Conservation (phyloP, 1,140 invertebrate species). For the Ostrea denselamellosa region DNA sequence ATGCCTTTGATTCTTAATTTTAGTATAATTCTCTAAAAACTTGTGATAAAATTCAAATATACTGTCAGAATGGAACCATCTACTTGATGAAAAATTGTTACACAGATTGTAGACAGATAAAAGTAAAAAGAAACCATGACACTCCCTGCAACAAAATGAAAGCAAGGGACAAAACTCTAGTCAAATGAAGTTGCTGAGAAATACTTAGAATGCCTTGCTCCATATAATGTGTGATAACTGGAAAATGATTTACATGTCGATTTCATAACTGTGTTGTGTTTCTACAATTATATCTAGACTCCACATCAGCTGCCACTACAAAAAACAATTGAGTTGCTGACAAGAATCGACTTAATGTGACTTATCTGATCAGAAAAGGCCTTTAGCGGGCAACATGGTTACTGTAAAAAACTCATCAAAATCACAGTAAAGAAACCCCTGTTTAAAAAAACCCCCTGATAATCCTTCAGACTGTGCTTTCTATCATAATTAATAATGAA, state of each 20-base stretch:
- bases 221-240: slow-evolving; percentile 28
- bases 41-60: not conserved
- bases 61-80: slow-evolving; percentile 15
- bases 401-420: slow-evolving; percentile 38
- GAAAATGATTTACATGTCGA: slow-evolving; percentile 32
- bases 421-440: not conserved
- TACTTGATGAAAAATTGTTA: not conserved
- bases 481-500: slow-evolving; percentile 40
- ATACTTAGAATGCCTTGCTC: not conserved
- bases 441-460: not conserved
- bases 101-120: not conserved
- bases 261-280: slow-evolving; percentile 31
- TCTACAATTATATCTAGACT: slow-evolving; percentile 27
- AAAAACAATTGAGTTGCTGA: slow-evolving; percentile 32
- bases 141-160: not conserved
- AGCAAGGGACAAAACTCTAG: not conserved
- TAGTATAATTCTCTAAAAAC: not conserved
- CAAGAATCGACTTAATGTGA: slow-evolving; percentile 26
- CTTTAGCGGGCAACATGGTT: slow-evolving; percentile 38
- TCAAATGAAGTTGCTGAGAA: not conserved
- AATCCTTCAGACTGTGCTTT: slow-evolving; percentile 8
- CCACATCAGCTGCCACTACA: slow-evolving; percentile 25
- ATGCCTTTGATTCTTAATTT: not conserved
- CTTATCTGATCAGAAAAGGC: slow-evolving; percentile 15
- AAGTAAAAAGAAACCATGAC: not conserved